phyloP scores from a whole-genome alignment of 2,113 vertebrate genomes.

The Zosterops japonicus region DNA sequence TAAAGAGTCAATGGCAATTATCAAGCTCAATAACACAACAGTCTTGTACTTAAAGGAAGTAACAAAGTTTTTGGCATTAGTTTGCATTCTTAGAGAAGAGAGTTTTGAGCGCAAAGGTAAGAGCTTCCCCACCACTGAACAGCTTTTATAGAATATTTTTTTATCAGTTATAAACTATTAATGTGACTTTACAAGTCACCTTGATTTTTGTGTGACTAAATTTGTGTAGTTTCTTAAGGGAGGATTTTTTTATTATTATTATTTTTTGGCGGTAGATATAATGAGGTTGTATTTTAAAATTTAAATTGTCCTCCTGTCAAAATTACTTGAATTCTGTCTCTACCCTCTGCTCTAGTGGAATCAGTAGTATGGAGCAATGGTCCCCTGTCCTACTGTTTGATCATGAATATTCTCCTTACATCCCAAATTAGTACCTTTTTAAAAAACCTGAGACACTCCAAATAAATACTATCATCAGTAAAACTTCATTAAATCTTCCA shows the following conservation, averaged over 20 bases:
- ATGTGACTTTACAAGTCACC: background rate
- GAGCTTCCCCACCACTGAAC: background rate
- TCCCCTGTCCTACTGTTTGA: background rate
- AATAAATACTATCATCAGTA: background rate
- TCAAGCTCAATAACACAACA: conserved; percentile 99
- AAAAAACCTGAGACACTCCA: background rate
- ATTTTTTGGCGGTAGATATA: background rate
- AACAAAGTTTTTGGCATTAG: conserved; percentile 96
- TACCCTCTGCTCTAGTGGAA: background rate
- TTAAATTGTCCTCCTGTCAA: background rate
- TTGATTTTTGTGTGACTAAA: background rate
- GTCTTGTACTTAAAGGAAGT: conserved; percentile 99
- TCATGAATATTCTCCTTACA: background rate
- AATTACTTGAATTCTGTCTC: background rate
- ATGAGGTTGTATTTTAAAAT: background rate
- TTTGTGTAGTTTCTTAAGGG: background rate
- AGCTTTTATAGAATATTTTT: background rate
- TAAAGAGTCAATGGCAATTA: conserved; percentile 99
- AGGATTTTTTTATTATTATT: background rate
- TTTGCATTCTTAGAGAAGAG: conserved; percentile 98
- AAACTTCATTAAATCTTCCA: background rate
- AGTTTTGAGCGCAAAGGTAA: conserved; percentile 99
- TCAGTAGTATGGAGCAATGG: background rate
- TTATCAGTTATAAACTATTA: background rate
- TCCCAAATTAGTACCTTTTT: background rate